A percentile compares a stretch with the other conserved stretches of the same genome.
Evolutionary conservation across 2,113 vertebrate genomes (phyloP).

Genomic region (Tetrao urogallus): DNA sequence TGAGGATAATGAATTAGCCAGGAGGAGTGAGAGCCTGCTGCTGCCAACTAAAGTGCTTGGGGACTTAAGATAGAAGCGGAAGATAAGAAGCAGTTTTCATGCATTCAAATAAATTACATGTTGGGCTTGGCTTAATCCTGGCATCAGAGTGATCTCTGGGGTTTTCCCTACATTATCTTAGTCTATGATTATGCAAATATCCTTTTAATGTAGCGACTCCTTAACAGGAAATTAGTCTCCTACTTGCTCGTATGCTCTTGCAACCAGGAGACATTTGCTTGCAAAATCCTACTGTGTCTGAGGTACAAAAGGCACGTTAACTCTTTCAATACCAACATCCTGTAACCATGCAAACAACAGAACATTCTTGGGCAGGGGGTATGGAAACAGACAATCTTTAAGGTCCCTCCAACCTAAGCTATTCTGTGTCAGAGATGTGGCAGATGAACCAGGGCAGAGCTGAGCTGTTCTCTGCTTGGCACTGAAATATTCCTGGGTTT

Average conservation of each 20-base stretch:
- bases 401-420: no score
- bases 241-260: conserved; percentile 32
- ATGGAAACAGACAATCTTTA: no score
- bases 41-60: conserved; percentile 47
- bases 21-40: conserved; percentile 34
- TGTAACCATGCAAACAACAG: conserved; percentile 34
- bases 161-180: conserved; percentile 70
- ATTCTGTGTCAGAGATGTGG: conserved; percentile 7
- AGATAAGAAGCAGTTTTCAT: conserved; percentile 52
- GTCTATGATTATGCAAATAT: conserved; percentile 72
- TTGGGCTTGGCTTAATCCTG: conserved; percentile 66
- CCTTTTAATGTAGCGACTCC: conserved; percentile 66
- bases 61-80: conserved; percentile 55
- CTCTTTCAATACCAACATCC: not conserved
- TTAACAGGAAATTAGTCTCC: conserved; percentile 70
- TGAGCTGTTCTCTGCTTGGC: not conserved
- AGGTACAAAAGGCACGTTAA: conserved; percentile 40
- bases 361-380: not conserved
- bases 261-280: conserved; percentile 57
- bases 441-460: conserved; percentile 9
- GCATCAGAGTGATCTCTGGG: conserved; percentile 57
- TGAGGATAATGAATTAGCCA: conserved; percentile 64
- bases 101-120: conserved; percentile 63
- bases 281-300: conserved; percentile 54
- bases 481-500: conserved; percentile 36